phyloP scores from a whole-genome alignment of 53 echinoderm and acorn worm species.

The Echinarachnius parma region DNA sequence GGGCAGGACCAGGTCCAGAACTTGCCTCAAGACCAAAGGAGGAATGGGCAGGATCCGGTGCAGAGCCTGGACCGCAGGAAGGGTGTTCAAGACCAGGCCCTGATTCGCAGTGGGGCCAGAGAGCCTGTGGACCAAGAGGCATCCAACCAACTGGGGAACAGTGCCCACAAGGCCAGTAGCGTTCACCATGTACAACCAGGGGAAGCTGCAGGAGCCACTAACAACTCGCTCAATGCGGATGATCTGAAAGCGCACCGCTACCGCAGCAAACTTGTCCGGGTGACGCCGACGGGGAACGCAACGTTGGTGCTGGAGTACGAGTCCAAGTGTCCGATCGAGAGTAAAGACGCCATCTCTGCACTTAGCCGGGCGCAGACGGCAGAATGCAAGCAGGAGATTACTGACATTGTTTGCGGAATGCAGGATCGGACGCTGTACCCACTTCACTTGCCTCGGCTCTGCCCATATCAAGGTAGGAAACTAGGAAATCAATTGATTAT shows the following conservation, averaged over 20 bases:
- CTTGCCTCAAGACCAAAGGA: not conserved
- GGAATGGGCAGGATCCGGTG: too few relatives aligned
- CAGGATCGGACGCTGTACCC: slow-evolving; percentile 78
- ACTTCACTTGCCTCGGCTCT: slow-evolving; percentile 54
- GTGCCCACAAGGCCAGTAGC: slow-evolving; percentile 23
- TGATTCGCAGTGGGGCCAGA: not conserved
- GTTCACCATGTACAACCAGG: not conserved
- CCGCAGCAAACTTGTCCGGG: slow-evolving; percentile 36
- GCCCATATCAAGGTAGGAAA: slow-evolving; percentile 44
- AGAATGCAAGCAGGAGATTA: slow-evolving; percentile 86
- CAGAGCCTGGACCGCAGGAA: slow-evolving; percentile 7
- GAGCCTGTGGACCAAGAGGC: slow-evolving; percentile 38
- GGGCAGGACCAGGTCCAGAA: not conserved
- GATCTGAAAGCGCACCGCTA: slow-evolving; percentile 8
- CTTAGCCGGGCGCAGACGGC: slow-evolving; percentile 62
- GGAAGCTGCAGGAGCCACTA: not conserved
- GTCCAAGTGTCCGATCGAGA: slow-evolving; percentile 66
- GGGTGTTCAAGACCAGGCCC: too few relatives aligned
- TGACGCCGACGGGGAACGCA: slow-evolving; percentile 42
- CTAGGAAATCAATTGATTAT: too few relatives aligned
- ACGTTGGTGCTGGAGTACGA: slow-evolving; percentile 49
- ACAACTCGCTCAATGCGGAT: not conserved
- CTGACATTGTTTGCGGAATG: slow-evolving; percentile 75
- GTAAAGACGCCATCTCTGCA: slow-evolving; percentile 73
- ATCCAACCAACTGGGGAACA: slow-evolving; percentile 36